Evolutionary conservation across 2,113 vertebrate species (phyloP).

Genomic region (Hippocampus comes): DNA sequence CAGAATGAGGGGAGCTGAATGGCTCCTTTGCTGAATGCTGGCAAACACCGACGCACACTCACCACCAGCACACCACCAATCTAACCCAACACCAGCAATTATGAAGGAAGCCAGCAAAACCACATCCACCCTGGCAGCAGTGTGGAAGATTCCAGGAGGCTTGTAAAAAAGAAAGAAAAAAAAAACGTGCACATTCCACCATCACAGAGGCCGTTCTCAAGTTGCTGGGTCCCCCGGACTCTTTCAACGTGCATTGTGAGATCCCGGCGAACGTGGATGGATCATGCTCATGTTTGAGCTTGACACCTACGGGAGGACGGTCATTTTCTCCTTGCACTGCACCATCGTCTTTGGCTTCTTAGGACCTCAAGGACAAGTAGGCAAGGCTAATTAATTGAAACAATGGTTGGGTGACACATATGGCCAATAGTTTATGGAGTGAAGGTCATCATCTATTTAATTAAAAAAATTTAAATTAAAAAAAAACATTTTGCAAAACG

Average conservation of each 20-base stretch:
- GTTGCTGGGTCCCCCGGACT: not conserved
- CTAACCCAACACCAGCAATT: constrained; percentile 76
- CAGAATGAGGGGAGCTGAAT: constrained; percentile 53
- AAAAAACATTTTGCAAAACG: too few species aligned
- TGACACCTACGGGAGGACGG: constrained; percentile 3
- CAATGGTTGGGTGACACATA: not conserved
- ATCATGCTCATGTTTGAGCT: not conserved
- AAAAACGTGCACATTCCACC: constrained; percentile 55
- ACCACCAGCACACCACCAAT: constrained; percentile 56
- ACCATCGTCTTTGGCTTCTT: constrained; percentile 53
- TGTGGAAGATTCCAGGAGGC: constrained; percentile 70
- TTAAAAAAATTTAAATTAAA: too few species aligned
- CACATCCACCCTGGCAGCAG: constrained; percentile 75
- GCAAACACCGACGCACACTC: constrained; percentile 44
- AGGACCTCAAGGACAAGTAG: constrained; percentile 70
- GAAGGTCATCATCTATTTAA: too few species aligned
- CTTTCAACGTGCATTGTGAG: not conserved
- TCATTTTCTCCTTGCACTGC: constrained; percentile 27
- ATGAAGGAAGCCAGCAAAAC: constrained; percentile 75
- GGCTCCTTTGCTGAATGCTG: constrained; percentile 63
- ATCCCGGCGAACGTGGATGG: not conserved
- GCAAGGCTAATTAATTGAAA: constrained; percentile 15
- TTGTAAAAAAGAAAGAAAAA: constrained; percentile 49
- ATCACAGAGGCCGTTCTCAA: constrained; percentile 31
- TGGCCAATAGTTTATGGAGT: not conserved